Evolutionary conservation across 2,888 invertebrate species (phyloP).

Genomic region (Barypeithes pellucidus): DNA sequence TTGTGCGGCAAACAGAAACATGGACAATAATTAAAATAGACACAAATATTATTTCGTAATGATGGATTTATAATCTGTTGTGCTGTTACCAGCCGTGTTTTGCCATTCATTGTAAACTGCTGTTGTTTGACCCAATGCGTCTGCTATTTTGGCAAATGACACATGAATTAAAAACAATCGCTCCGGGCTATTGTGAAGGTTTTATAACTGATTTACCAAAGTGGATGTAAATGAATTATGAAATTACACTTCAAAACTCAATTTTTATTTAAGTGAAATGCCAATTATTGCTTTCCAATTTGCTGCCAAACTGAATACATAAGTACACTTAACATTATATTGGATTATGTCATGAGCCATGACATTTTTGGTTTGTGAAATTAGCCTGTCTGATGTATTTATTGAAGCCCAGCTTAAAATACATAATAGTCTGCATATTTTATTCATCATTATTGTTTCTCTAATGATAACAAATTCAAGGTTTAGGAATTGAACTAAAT

Average conservation of each 20-base stretch:
- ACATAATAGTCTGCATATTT: too few species aligned
- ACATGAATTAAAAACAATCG: conserved; percentile 54
- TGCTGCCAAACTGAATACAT: conserved; percentile 1
- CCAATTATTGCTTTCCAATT: conserved; percentile 31
- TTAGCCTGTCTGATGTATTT: not conserved
- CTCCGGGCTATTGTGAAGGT: conserved; percentile 45
- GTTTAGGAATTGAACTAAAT: conserved; percentile 51
- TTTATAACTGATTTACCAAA: conserved; percentile 51
- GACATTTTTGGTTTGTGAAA: not conserved
- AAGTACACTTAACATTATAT: conserved; percentile 21
- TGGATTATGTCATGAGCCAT: conserved; percentile 3
- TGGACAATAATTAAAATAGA: conserved; percentile 53
- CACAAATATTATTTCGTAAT: conserved; percentile 55
- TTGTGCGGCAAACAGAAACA: conserved; percentile 52
- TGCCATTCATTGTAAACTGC: conserved; percentile 52
- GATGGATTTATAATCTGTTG: conserved; percentile 55
- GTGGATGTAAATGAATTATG: conserved; percentile 49
- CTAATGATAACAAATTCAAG: too few species aligned
- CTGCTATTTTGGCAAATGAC: conserved; percentile 55
- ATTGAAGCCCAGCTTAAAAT: not conserved
- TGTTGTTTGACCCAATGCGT: conserved; percentile 53
- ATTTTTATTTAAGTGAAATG: conserved; percentile 23
- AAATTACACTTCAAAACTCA: conserved; percentile 23
- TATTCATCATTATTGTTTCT: too few species aligned
- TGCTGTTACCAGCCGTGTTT: conserved; percentile 52